Conservation (phyloP, 2,113 vertebrate genomes). For the Tautogolabrus adspersus region DNA sequence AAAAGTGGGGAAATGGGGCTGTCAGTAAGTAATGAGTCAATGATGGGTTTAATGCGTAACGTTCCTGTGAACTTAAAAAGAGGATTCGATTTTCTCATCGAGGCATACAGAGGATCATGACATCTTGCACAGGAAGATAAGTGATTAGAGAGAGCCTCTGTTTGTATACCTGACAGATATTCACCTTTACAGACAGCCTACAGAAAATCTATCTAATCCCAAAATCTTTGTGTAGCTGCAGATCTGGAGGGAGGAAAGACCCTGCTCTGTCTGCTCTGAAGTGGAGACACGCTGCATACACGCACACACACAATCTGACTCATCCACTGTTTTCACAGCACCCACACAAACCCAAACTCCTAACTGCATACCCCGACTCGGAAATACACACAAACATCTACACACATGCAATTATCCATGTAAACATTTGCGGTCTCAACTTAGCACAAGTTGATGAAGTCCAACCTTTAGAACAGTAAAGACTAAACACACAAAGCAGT, state of each 20-base stretch:
- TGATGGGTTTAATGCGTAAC: not conserved
- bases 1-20: not conserved
- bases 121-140: conserved; percentile 20
- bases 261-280: conserved; percentile 60
- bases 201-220: conserved; percentile 59
- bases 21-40: not conserved
- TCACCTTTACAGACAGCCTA: conserved; percentile 26
- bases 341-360: conserved; percentile 51
- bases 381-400: conserved; percentile 50
- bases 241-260: conserved; percentile 61
- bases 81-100: not conserved
- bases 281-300: conserved; percentile 20
- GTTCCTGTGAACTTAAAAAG: not conserved
- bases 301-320: conserved; percentile 40
- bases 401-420: conserved; percentile 33
- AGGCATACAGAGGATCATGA: not conserved
- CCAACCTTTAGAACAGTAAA: not conserved
- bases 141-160: conserved; percentile 11
- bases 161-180: conserved; percentile 19
- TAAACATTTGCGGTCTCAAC: conserved; percentile 44
- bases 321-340: conserved; percentile 57
- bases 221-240: conserved; percentile 43
- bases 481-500: conserved; percentile 4
- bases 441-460: conserved; percentile 13
- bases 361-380: conserved; percentile 27